phyloP scores from a whole-genome alignment of 2,888 invertebrate genomes.

The Eristalis intricaria region DNA sequence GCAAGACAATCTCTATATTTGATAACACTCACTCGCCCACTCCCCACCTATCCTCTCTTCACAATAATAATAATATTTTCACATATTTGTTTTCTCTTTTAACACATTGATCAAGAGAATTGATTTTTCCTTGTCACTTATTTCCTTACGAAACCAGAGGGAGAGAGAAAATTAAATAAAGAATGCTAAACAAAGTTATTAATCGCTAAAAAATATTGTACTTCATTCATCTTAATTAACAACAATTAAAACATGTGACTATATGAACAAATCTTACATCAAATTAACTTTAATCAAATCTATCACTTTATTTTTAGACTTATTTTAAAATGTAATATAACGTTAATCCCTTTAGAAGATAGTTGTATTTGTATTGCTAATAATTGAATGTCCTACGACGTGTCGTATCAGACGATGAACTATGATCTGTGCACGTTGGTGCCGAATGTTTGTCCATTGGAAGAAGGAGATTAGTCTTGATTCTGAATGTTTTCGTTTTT shows the following conservation, averaged over 20 bases:
- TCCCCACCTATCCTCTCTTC: constrained; percentile 24
- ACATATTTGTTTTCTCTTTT: constrained; percentile 21
- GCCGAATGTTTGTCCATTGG: neutral
- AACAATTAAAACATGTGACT: constrained; percentile 33
- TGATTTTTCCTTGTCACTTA: constrained; percentile 14
- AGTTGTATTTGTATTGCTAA: constrained; percentile 31
- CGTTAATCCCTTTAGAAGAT: constrained; percentile 3
- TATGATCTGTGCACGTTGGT: neutral
- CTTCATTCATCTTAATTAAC: constrained; percentile 67
- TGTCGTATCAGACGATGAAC: neutral
- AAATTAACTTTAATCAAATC: constrained; percentile 29
- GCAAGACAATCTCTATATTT: neutral
- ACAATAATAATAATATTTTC: constrained; percentile 9
- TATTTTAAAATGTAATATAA: constrained; percentile 8
- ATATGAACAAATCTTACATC: constrained; percentile 16
- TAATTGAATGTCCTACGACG: neutral
- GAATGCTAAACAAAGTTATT: constrained; percentile 39
- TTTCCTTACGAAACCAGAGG: neutral
- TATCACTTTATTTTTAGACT: neutral
- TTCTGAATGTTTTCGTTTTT: neutral
- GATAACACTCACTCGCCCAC: neutral
- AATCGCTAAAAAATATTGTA: constrained; percentile 42
- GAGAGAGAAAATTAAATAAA: neutral
- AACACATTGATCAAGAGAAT: constrained; percentile 38
- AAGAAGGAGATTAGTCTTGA: neutral